Evolutionary conservation across 2,113 vertebrate species (phyloP).

Genomic region (Rallus limicola): DNA sequence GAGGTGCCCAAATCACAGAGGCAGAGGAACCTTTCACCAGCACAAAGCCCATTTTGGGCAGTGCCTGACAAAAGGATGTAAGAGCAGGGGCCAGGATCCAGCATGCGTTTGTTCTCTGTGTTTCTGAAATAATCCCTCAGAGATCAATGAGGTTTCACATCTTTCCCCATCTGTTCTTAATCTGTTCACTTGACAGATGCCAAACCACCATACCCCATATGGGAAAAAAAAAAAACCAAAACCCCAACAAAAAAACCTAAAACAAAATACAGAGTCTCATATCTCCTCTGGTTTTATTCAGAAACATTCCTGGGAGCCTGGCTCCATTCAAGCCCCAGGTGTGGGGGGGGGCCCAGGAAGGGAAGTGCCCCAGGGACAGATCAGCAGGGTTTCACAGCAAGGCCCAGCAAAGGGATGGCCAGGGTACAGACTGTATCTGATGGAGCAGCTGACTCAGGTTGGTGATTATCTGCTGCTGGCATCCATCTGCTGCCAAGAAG

Average conservation of each 20-base stretch:
- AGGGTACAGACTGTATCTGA: not conserved
- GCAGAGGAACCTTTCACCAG: not conserved
- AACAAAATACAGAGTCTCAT: conserved; percentile 15
- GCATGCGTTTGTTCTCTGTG: not conserved
- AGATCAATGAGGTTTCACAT: conserved; percentile 61
- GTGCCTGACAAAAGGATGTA: not conserved
- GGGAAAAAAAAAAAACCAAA: not conserved
- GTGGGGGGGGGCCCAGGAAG: not conserved
- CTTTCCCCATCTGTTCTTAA: conserved; percentile 65
- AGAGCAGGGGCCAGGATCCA: conserved; percentile 6
- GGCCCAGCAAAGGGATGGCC: not conserved
- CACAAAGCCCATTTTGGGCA: not conserved
- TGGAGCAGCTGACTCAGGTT: conserved; percentile 3
- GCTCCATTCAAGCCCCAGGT: not conserved
- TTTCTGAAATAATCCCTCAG: conserved; percentile 43
- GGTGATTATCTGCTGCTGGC: not conserved
- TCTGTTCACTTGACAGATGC: conserved; percentile 49
- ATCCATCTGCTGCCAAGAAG: conserved; percentile 1
- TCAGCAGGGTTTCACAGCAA: not conserved
- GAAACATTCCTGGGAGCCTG: not conserved
- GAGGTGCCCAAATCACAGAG: not conserved
- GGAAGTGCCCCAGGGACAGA: not conserved
- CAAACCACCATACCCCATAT: conserved; percentile 53
- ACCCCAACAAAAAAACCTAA: not conserved
- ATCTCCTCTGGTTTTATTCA: conserved; percentile 26